Conservation (phyloP, 2,113 vertebrate species). For the Menidia beryllina region DNA sequence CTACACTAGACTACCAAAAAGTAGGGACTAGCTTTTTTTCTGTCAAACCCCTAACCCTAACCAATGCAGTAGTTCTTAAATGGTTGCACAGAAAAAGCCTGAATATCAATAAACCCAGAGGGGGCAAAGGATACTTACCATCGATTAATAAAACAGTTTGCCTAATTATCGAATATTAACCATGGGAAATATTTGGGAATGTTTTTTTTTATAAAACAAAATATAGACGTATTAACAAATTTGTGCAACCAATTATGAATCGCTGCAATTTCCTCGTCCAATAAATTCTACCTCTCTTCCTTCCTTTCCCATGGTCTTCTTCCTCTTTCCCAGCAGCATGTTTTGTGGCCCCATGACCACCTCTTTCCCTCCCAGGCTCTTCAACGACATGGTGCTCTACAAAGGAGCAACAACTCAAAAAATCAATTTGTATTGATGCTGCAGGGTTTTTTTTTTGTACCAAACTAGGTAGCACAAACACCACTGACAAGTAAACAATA, state of each 20-base stretch:
- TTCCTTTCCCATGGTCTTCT: conserved; percentile 44
- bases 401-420: conserved; percentile 53
- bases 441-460: conserved; percentile 36
- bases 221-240: background rate
- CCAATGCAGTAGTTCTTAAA: conserved; percentile 40
- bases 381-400: conserved; percentile 37
- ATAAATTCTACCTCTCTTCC: conserved; percentile 63
- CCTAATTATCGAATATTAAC: background rate
- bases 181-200: background rate
- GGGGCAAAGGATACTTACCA: background rate
- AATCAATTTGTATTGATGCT: conserved; percentile 48
- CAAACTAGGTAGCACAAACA: background rate
- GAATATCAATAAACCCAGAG: background rate
- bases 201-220: background rate
- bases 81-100: conserved; percentile 10
- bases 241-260: conserved; percentile 43
- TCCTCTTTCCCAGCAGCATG: conserved; percentile 27
- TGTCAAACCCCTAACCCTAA: conserved; percentile 15
- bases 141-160: background rate
- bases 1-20: conserved; percentile 14
- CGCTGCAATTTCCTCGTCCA: conserved; percentile 15
- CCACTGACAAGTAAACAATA: conserved; percentile 9
- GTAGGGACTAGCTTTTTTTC: conserved; percentile 27
- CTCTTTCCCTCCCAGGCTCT: conserved; percentile 24
- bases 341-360: conserved; percentile 21